phyloP scores from a whole-genome alignment of 1,140 invertebrate genomes.

The Drosophila kohkoa region DNA sequence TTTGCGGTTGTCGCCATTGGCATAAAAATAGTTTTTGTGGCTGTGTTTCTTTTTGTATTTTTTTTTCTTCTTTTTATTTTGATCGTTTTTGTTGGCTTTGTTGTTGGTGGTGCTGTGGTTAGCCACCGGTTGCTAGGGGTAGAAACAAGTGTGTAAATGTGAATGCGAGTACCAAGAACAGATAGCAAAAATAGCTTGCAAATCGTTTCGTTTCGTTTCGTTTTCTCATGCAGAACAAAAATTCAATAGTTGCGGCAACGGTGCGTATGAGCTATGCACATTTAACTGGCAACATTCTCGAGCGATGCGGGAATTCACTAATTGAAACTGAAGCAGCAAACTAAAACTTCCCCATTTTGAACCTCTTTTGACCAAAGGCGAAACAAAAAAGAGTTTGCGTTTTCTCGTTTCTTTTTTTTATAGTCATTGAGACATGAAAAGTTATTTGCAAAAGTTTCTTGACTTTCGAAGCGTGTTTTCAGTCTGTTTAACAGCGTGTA shows the following conservation, averaged over 20 bases:
- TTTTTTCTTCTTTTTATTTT: slow-evolving; percentile 12
- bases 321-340: slow-evolving; percentile 1
- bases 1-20: slow-evolving; percentile 65
- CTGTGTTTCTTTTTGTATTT: slow-evolving; percentile 12
- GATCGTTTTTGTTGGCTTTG: slow-evolving; percentile 36
- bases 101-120: slow-evolving; percentile 35
- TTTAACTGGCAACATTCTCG: background rate
- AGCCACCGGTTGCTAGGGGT: slow-evolving; percentile 74
- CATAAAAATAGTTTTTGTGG: slow-evolving; percentile 75
- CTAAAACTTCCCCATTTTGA: background rate
- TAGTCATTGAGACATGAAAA: slow-evolving; percentile 12
- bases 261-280: slow-evolving; percentile 43
- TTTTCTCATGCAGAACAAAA: no score
- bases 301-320: slow-evolving; percentile 1
- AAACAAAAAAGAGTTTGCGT: background rate
- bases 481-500: slow-evolving; percentile 13
- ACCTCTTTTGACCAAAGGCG: background rate
- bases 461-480: slow-evolving; percentile 1
- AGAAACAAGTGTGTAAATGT: slow-evolving; percentile 27
- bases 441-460: slow-evolving; percentile 8
- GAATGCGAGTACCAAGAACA: slow-evolving; percentile 6
- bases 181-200: slow-evolving; percentile 39
- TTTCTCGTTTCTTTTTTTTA: background rate
- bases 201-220: slow-evolving; percentile 19
- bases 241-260: slow-evolving; percentile 19